Conservation (phyloP, 1,140 invertebrate species). For the Yoshiicerus persimilis region DNA sequence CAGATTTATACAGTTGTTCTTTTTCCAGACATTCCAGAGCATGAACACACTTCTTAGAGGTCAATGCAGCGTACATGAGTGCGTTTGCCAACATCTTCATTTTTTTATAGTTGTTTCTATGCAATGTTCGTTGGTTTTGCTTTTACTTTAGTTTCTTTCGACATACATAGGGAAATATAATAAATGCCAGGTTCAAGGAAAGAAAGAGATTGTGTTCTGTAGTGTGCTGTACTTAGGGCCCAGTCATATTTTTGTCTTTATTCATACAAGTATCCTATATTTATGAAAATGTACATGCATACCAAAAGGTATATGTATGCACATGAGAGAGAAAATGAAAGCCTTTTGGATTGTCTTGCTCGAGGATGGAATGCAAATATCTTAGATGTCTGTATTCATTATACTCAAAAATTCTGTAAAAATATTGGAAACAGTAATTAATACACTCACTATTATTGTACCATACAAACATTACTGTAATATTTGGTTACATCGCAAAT, state of each 20-base stretch:
- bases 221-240: too few species aligned
- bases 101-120: not conserved
- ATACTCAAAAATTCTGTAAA: not conserved
- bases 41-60: not conserved
- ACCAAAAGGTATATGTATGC: not conserved
- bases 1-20: too few species aligned
- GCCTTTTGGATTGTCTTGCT: not conserved
- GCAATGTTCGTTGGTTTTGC: too few species aligned
- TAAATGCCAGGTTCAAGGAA: too few species aligned
- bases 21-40: too few species aligned
- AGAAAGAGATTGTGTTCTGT: too few species aligned
- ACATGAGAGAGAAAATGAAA: not conserved
- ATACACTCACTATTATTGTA: not conserved
- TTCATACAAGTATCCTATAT: not conserved
- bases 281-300: not conserved
- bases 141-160: too few species aligned
- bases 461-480: too few species aligned
- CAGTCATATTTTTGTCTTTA: not conserved
- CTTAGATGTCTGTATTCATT: not conserved
- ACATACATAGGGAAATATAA: too few species aligned
- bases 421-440: not conserved
- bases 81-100: not conserved
- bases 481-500: too few species aligned
- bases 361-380: not conserved
- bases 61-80: not conserved